Conservation (phyloP, 1,140 invertebrate species). For the Eumeta japonica region DNA sequence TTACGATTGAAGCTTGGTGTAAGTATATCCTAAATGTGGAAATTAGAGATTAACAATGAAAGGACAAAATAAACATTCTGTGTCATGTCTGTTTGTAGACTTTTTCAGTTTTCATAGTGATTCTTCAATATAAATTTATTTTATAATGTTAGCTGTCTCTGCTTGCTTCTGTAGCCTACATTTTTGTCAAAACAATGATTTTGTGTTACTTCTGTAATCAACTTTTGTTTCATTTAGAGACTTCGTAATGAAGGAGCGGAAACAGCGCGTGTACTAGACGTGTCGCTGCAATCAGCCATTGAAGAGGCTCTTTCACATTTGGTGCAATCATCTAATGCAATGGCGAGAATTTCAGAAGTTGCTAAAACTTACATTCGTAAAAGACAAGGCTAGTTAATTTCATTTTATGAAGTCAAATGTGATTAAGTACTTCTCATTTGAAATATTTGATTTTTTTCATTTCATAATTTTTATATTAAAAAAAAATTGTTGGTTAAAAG, state of each 20-base stretch:
- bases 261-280: conserved; percentile 27
- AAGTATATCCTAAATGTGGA: too few relatives aligned
- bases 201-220: background rate
- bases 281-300: conserved; percentile 28
- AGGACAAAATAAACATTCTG: background rate
- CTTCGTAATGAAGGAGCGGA: conserved; percentile 25
- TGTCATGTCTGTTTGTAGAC: background rate
- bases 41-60: too few relatives aligned
- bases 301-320: conserved; percentile 35
- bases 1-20: conserved; percentile 40
- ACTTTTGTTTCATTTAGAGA: conserved; percentile 20
- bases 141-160: background rate
- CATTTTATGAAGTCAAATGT: too few relatives aligned
- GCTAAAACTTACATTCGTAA: conserved; percentile 35
- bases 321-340: conserved; percentile 31
- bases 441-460: too few relatives aligned
- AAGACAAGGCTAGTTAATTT: conserved; percentile 25
- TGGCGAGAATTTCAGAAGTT: conserved; percentile 27
- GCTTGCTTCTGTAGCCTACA: background rate
- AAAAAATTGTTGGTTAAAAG: too few relatives aligned
- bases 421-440: too few relatives aligned
- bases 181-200: background rate
- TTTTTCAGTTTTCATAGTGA: background rate
- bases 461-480: too few relatives aligned
- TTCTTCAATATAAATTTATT: background rate